These are phyloP conservation scores for Pseudorhiza aurosa DNA, from an alignment of 30 jellyfish, hydroid and myxozoan species.

Conservation along the genomic window DNA sequence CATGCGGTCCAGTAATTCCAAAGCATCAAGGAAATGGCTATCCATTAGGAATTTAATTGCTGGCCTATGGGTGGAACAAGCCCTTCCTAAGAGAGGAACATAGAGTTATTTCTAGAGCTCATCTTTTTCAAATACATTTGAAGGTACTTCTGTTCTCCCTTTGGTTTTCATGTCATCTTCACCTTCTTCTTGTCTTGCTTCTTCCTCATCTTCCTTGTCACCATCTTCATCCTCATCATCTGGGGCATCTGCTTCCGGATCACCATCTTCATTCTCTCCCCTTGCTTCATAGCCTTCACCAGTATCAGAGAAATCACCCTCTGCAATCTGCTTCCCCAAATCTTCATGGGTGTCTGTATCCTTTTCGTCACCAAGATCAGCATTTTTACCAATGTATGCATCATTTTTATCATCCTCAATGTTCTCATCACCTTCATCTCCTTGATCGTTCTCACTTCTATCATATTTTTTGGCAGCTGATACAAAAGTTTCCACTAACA, in stretches of 20 bases:
- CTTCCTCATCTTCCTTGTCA: not conserved
- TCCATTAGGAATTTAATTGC: too few species aligned
- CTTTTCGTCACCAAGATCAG: slow-evolving; percentile 15
- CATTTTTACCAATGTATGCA: slow-evolving; percentile 42
- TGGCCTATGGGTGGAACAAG: too few species aligned
- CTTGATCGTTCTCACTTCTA: slow-evolving; percentile 24
- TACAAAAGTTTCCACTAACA: slow-evolving; percentile 6
- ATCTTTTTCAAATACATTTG: too few species aligned
- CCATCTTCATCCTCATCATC: not conserved
- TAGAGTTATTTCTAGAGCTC: too few species aligned
- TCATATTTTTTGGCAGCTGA: slow-evolving; percentile 20
- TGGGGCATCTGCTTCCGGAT: not conserved
- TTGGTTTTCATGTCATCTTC: not conserved
- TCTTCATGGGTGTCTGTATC: slow-evolving; percentile 4
- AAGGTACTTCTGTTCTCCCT: not conserved
- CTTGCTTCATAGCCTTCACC: not conserved
- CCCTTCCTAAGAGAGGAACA: too few species aligned
- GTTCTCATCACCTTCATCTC: slow-evolving; percentile 2
- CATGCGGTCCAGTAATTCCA: too few species aligned
- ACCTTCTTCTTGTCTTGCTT: not conserved
- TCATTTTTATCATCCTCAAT: slow-evolving; percentile 13
- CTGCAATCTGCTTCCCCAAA: slow-evolving; percentile 20
- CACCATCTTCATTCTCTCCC: not conserved
- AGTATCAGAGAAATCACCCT: slow-evolving; percentile 7
- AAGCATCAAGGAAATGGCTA: too few species aligned